Base-by-base conservation (phyloP, 1,140 invertebrate genomes). In the Babylonia areolata region DNA sequence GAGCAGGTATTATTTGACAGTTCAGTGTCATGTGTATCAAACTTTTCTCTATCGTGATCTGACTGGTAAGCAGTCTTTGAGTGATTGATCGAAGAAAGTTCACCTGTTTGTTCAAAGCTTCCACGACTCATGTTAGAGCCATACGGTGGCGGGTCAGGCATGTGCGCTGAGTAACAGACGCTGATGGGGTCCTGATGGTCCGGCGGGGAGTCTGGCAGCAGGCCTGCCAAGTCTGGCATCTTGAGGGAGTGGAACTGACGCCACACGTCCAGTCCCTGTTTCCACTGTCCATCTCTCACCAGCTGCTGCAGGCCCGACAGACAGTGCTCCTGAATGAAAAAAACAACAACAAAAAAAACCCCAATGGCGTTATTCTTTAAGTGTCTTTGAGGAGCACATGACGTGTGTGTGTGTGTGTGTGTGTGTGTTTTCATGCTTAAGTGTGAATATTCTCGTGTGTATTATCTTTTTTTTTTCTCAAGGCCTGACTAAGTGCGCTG, bases 261-360 rank as follows among this genome's bases (percentile, higher is more conserved):
- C 96, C 96, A 96, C 15, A 93, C 93, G 58, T 91, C 88, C 1
- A 96, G 87, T 42, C 92, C 91, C 77, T 92, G 92, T 42, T 93
- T 87, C 94, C 95, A 95, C 87, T 95, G 90, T 15, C 95, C 87
- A 58, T 92, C 88, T 20, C 89, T 84, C 11, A 95, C 94, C 77
- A 95, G 75, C 54, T 93, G 81, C 89, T 92, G 91, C 6, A 96
- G 86, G 39, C 92, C 64, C 46, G 90, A 82, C 33, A 95, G 88
- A 91, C 94, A 93, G 51, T 93, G 90, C 69, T 93, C 91, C 94
- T 95, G 83, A 46, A 87, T 92, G 20, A 64, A 64, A 12, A 23
- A 64, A 23, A 12, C 58, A 64, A 23, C n/a, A n/a, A n/a, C n/a
- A n/a, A n/a, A n/a, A n/a, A n/a, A n/a, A n/a, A n/a, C n/a, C n/a